Conservation (phyloP, 2,113 vertebrate species). For the Myanophis thanlyinensis region DNA sequence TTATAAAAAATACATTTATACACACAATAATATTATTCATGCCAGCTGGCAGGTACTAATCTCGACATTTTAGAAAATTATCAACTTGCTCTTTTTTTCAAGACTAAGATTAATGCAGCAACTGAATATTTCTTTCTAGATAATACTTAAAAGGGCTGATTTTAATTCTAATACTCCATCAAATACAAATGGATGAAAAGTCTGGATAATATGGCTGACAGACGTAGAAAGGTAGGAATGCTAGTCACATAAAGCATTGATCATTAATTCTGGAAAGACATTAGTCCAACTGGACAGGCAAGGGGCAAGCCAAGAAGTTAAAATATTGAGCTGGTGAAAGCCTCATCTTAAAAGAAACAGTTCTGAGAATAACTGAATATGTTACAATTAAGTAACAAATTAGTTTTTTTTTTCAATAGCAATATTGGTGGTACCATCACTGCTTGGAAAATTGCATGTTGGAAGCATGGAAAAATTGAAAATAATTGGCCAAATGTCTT, state of each 20-base stretch:
- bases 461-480: neutral
- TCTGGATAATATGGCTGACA: neutral
- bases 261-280: neutral
- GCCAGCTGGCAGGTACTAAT: neutral
- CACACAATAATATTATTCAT: neutral
- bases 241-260: neutral
- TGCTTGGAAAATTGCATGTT: neutral
- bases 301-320: neutral
- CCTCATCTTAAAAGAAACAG: constrained; percentile 6
- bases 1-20: neutral
- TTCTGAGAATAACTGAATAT: neutral
- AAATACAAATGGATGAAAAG: neutral
- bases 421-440: neutral
- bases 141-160: constrained; percentile 30
- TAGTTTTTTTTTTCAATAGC: neutral
- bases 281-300: constrained; percentile 14
- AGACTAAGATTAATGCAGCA: constrained; percentile 5
- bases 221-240: constrained; percentile 24
- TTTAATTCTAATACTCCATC: constrained; percentile 16
- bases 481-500: constrained; percentile 12
- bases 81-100: constrained; percentile 7
- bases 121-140: constrained; percentile 27
- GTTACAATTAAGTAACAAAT: neutral
- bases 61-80: neutral
- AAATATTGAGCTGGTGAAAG: constrained; percentile 28